Base-by-base conservation (phyloP, 2,797 vertebrate genomes). In the Tragopan temminckii region DNA sequence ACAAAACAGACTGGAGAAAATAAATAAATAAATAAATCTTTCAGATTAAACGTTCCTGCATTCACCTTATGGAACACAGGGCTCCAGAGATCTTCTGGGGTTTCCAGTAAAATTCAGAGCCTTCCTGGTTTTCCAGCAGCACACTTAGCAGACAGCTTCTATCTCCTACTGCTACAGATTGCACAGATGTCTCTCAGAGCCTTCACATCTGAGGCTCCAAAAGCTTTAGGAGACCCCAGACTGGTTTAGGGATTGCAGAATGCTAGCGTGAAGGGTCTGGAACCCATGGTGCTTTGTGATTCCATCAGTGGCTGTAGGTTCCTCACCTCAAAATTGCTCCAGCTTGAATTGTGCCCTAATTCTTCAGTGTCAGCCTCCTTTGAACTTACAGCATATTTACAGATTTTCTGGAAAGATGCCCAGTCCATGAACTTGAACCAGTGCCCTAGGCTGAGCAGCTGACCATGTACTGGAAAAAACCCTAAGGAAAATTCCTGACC, bases 401-500 rank as follows among this genome's bases (percentile, higher is more conserved):
- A 79, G 33, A 33, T 24, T 69, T 63, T 29, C 87, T 95, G 89
- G 84, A 80, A 35, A 71, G 71, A 29, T 46, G 86, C 90, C 86
- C 70, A 40, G 38, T 24, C 88, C 55, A 3, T 13, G 52, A 77
- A 42, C 58, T 66, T 67, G 62, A 85, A 85, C 18, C 10, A 2
- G 17, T 45, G 58, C 42, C 38, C 50, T 50, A 53, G 45, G 15
- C 52, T 5, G 0, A 38, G 42, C 31, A 8, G 87, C 76, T 69
- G 70, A 76, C 43, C 48, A 33, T 67, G 85, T 76, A 45, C 29
- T 90, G 93, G 93, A 94, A 94, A 94, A 94, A 84, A 4, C 67
- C 91, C 90, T 45, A 0, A 66, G 78, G 95, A 91, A 61, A 69
- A 81, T 93, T 77, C 77, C 91, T 94, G 88, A 88, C 91, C 80